phyloP scores from a whole-genome alignment of 1,140 invertebrate species.

The Leptopilina clavipes region DNA sequence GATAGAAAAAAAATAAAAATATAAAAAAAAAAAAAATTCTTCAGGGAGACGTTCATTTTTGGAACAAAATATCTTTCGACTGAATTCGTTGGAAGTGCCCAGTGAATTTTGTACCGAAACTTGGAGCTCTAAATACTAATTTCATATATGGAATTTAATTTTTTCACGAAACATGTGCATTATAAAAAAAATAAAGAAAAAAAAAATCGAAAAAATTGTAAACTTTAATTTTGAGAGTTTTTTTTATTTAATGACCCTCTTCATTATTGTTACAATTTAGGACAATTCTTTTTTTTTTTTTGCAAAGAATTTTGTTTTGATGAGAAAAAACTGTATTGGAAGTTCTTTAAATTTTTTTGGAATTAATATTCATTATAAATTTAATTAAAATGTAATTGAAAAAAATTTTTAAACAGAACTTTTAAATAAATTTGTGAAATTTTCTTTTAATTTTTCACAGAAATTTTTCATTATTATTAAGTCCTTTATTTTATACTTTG shows the following conservation, averaged over 20 bases:
- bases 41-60: conserved; percentile 45
- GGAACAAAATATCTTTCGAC: conserved; percentile 37
- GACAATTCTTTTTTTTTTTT: too few relatives aligned
- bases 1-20: conserved; percentile 55
- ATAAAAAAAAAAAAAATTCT: conserved; percentile 55
- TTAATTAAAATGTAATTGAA: too few relatives aligned
- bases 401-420: too few relatives aligned
- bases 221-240: conserved; percentile 40
- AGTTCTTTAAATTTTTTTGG: too few relatives aligned
- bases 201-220: conserved; percentile 67
- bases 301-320: too few relatives aligned
- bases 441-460: too few relatives aligned
- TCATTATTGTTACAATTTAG: neutral
- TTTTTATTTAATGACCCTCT: conserved; percentile 39
- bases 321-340: too few relatives aligned
- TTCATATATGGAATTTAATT: conserved; percentile 72
- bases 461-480: too few relatives aligned
- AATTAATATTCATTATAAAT: too few relatives aligned
- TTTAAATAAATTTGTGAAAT: too few relatives aligned
- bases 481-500: too few relatives aligned
- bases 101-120: conserved; percentile 66
- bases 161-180: conserved; percentile 73
- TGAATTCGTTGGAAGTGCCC: conserved; percentile 39
- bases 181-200: conserved; percentile 71
- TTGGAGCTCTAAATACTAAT: conserved; percentile 66